These are phyloP conservation scores for Simalia tracyae DNA, from an alignment of 2,797 vertebrate species.

Conservation along the genomic window DNA sequence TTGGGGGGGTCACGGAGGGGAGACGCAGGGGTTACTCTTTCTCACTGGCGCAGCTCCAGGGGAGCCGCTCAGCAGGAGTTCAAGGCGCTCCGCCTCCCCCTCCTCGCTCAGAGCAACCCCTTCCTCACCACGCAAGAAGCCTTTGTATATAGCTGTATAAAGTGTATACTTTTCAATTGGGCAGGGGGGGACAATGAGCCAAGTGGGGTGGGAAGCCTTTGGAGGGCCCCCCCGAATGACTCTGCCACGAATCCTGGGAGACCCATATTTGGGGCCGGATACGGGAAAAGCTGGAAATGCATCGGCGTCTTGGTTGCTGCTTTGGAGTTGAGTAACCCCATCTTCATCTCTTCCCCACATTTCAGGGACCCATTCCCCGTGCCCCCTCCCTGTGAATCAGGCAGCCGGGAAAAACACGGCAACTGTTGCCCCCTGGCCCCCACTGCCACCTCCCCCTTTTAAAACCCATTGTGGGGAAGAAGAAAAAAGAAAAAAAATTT, in stretches of 20 bases:
- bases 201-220: no score
- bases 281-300: background rate
- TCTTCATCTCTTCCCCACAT: background rate
- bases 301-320: background rate
- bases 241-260: no score
- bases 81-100: background rate
- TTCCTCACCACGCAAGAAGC: background rate
- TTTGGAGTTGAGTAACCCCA: background rate
- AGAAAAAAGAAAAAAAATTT: no score
- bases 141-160: slow-evolving; percentile 25
- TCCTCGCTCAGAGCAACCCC: background rate
- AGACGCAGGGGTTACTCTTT: background rate
- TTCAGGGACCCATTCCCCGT: background rate
- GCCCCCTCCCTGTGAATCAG: background rate
- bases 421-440: background rate
- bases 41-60: background rate
- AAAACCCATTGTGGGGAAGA: slow-evolving; percentile 37
- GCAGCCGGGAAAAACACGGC: background rate
- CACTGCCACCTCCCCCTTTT: slow-evolving; percentile 55
- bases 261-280: background rate
- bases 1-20: background rate
- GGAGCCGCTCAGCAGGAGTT: background rate
- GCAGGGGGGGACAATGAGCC: background rate
- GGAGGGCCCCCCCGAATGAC: background rate
- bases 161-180: background rate